Evolutionary conservation across 1,140 invertebrate species (phyloP).

Genomic region (Hestina assimilis): DNA sequence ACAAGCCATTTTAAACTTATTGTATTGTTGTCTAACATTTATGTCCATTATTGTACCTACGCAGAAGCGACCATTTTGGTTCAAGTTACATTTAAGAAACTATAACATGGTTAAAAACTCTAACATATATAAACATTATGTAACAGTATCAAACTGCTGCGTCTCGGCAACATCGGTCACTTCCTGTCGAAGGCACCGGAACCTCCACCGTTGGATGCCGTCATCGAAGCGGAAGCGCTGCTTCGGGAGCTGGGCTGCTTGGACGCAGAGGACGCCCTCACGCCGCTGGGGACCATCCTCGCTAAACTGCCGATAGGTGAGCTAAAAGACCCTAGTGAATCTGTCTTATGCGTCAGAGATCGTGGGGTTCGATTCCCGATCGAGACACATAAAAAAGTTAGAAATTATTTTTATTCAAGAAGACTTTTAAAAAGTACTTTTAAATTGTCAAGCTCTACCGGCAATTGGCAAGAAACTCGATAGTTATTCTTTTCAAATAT

Average conservation of each 20-base stretch:
- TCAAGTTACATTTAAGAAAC: neutral
- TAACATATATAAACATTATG: neutral
- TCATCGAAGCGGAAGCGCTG: conserved; percentile 91
- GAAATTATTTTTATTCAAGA: too few relatives aligned
- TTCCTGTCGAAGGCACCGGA: conserved; percentile 96
- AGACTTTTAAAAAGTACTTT: too few relatives aligned
- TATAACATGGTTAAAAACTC: neutral
- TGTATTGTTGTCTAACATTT: too few relatives aligned
- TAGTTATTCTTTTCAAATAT: too few relatives aligned
- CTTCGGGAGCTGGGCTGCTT: conserved; percentile 92
- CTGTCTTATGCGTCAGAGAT: neutral
- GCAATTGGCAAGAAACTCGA: too few relatives aligned
- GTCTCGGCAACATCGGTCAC: conserved; percentile 92
- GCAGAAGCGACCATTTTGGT: too few relatives aligned
- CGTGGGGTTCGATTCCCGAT: too few relatives aligned
- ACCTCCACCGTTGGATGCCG: conserved; percentile 95
- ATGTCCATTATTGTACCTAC: too few relatives aligned
- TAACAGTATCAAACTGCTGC: conserved; percentile 85
- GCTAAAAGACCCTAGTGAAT: neutral
- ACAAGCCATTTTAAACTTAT: too few relatives aligned
- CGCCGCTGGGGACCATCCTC: conserved; percentile 93
- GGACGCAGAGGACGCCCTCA: conserved; percentile 90
- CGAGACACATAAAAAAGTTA: too few relatives aligned
- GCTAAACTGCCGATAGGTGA: conserved; percentile 90
- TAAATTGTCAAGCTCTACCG: too few relatives aligned